Conservation (phyloP, 2,888 invertebrate genomes). For the Pandemis corylana region DNA sequence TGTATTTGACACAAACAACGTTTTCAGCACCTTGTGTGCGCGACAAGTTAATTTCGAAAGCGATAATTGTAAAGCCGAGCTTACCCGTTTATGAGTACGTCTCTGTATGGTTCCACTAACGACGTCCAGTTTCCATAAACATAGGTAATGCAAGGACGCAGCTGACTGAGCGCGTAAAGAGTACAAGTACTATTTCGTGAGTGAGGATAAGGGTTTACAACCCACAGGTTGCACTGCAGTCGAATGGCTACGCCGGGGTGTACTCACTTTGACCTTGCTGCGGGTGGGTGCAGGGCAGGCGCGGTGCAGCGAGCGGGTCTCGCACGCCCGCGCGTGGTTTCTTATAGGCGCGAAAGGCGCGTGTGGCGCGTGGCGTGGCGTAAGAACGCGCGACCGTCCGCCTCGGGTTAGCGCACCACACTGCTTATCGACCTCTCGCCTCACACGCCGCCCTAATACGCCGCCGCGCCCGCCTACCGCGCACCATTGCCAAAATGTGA, state of each 20-base stretch:
- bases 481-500: slow-evolving; percentile 74
- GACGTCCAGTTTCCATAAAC: slow-evolving; percentile 12
- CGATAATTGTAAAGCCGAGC: background rate
- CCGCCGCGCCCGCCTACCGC: slow-evolving; percentile 68
- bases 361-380: slow-evolving; percentile 46
- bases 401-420: slow-evolving; percentile 61
- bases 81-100: background rate
- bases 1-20: background rate
- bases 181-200: slow-evolving; percentile 19
- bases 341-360: slow-evolving; percentile 45
- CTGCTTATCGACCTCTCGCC: slow-evolving; percentile 80
- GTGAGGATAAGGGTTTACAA: slow-evolving; percentile 20
- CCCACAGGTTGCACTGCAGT: slow-evolving; percentile 32
- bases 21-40: background rate
- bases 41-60: background rate
- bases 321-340: slow-evolving; percentile 39
- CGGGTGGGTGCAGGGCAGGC: slow-evolving; percentile 29
- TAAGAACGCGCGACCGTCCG: slow-evolving; percentile 57
- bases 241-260: background rate
- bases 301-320: slow-evolving; percentile 48
- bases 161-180: background rate
- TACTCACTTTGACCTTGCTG: slow-evolving; percentile 34
- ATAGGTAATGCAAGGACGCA: background rate
- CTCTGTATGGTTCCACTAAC: background rate
- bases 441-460: slow-evolving; percentile 60